phyloP scores from a whole-genome alignment of 2,113 vertebrate species.

The Xiphias gladius region DNA sequence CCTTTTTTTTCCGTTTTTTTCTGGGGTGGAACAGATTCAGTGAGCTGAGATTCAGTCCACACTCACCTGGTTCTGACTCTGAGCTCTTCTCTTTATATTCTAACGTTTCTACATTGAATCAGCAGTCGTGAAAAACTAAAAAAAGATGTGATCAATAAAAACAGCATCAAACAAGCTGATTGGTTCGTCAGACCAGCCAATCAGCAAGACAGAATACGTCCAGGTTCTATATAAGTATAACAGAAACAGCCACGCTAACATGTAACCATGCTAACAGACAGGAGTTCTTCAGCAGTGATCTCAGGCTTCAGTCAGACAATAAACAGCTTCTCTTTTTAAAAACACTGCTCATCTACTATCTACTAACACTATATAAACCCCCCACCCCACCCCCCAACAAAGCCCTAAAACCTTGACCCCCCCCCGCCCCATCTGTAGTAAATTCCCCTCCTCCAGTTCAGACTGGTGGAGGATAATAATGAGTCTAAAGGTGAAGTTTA shows the following conservation, averaged over 20 bases:
- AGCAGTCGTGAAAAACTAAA: neutral
- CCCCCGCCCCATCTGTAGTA: neutral
- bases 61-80: neutral
- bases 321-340: slow-evolving; percentile 1
- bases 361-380: neutral
- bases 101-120: neutral
- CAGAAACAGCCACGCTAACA: slow-evolving; percentile 25
- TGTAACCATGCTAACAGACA: slow-evolving; percentile 25
- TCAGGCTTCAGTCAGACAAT: neutral
- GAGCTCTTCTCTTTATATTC: neutral
- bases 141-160: neutral
- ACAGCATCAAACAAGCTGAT: neutral
- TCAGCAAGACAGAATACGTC: neutral
- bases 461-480: neutral
- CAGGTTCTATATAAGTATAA: slow-evolving; percentile 7
- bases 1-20: no score
- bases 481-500: neutral
- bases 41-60: neutral
- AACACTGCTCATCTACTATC: neutral
- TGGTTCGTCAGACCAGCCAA: neutral
- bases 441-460: neutral
- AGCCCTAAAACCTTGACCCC: neutral
- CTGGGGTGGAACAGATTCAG: no score
- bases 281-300: neutral
- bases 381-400: neutral